Evolutionary conservation across 2,113 vertebrate species (phyloP), one percentile per base, ranked within the genome.

Genomic region (Empidonax traillii): DNA sequence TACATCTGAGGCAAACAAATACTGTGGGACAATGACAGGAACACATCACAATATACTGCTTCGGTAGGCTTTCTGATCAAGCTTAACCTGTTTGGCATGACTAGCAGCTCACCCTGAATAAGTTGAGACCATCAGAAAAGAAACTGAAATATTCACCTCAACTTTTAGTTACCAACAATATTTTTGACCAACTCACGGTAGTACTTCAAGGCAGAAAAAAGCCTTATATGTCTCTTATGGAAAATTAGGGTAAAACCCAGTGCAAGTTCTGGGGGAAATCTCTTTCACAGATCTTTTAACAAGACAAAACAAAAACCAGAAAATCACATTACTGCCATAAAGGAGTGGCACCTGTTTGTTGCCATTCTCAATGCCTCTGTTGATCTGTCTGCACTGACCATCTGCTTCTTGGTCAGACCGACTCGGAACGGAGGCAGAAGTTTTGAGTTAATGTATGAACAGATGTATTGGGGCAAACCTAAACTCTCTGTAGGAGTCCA

Each of bases 311-410:
- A 51, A 52, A 51, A 27, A 4, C 12, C 12, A 24, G 16, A 27
- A 52, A 27, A 52, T 28, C n/a, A 37, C 15, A 22, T 43, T 30
- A 39, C 35, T 25, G 25, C 47, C 30, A 14, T 31, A 51, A 83
- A n/a, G 39, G 31, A 83, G 17, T 5, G 10, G 61, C 19, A 35
- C 0, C 1, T 31, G 25, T 15, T 69, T 55, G 20, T 44, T 80
- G 56, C 25, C 33, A 24, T n/a, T 16, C 47, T 31, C 47, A 22
- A 22, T 12, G 8, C 47, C 16, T 33, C 58, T 23, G 4, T 63
- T 43, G 17, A n/a, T 39, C 5, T 7, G 3, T 8, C 16, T 7
- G 35, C 56, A 1, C 30, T 1, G 2, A 10, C 31, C 51, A 3
- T 3, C 56, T 8, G 4, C 31, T 27, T 19, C 23, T 25, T 20